These are phyloP conservation scores for Sturnus vulgaris DNA, from an alignment of 2,113 vertebrate species.

Conservation along the genomic window DNA sequence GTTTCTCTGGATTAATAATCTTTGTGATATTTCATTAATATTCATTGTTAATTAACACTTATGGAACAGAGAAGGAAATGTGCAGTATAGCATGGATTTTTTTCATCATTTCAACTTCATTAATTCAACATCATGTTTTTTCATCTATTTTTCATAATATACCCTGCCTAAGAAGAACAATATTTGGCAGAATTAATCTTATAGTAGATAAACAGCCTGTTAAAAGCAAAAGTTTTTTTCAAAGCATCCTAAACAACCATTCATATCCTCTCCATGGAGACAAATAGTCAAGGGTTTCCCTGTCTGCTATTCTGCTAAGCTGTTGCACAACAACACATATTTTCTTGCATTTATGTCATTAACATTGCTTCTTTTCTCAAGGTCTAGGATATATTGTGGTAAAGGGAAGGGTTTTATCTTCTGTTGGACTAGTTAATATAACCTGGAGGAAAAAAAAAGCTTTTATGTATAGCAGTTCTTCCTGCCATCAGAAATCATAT, in stretches of 20 bases:
- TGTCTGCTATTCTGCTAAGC: not conserved
- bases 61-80: not conserved
- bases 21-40: conserved; percentile 31
- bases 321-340: not conserved
- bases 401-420: not conserved
- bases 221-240: not conserved
- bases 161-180: not conserved
- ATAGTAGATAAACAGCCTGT: not conserved
- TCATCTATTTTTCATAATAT: not conserved
- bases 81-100: not conserved
- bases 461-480: not conserved
- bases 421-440: not conserved
- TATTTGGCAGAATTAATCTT: not conserved
- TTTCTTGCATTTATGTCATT: not conserved
- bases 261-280: not conserved
- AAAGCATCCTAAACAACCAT: not conserved
- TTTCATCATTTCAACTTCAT: not conserved
- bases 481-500: not conserved
- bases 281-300: not conserved
- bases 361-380: not conserved
- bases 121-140: conserved; percentile 1
- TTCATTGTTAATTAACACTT: conserved; percentile 35
- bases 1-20: not conserved
- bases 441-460: not conserved
- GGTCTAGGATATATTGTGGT: not conserved